Conservation (phyloP, 1,140 invertebrate species). For the Reticulitermes speratus region DNA sequence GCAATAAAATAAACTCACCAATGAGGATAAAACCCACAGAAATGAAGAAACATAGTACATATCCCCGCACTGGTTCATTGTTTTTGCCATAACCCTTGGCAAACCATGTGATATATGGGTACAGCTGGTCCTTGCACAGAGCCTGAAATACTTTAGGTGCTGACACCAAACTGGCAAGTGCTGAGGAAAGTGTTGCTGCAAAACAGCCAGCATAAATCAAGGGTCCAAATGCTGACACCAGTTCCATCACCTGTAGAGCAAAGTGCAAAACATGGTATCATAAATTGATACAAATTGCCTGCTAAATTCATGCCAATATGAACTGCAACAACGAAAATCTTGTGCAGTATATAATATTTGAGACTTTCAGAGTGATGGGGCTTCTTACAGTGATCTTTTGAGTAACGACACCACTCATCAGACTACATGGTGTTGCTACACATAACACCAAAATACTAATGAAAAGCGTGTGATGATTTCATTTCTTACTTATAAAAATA, state of each 20-base stretch:
- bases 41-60: constrained; percentile 88
- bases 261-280: constrained; percentile 30
- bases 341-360: background rate
- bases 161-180: constrained; percentile 91
- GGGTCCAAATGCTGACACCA: constrained; percentile 85
- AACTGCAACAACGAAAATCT: too few species aligned
- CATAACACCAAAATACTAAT: too few species aligned
- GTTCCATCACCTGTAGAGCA: constrained; percentile 77
- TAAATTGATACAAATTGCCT: background rate
- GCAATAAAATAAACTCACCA: constrained; percentile 56
- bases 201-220: constrained; percentile 96
- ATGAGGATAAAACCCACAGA: constrained; percentile 84
- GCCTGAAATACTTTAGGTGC: constrained; percentile 95
- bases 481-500: too few species aligned
- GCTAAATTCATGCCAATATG: background rate
- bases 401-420: too few species aligned
- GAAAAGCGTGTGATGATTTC: too few species aligned
- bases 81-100: constrained; percentile 88
- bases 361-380: background rate
- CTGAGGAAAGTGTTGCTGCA: constrained; percentile 93
- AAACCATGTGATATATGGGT: constrained; percentile 90
- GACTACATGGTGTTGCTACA: too few species aligned
- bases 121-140: constrained; percentile 92
- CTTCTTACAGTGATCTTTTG: background rate
- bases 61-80: constrained; percentile 89